Base-by-base conservation (phyloP, 2,113 vertebrate species). In the Podiceps cristatus region DNA sequence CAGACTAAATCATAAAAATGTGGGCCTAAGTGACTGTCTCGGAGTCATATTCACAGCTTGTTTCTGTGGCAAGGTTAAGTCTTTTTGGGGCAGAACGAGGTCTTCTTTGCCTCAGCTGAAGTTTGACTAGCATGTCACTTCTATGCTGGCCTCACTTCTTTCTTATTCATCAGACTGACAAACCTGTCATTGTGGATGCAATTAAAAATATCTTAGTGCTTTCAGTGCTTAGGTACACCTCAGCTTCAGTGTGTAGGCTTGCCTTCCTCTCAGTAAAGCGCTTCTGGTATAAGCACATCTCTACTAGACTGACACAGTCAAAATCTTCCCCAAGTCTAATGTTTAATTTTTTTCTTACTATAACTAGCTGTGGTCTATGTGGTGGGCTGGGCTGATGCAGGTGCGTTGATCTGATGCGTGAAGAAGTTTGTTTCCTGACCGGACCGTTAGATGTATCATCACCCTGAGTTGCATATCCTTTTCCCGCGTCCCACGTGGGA, bases 1-100 rank as follows among this genome's bases (percentile, higher is more conserved):
- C 68, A 96, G 86, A 59, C 62, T 66, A 72, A 92, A 81, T 93
- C 69, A n/a, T 75, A 31, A 64, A 93, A 76, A 64, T 42, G n/a
- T 47, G 47, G 77, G 80, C 86, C 91, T 76, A 6, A 89, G 40
- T 81, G 27, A 12, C 19, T 72, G 4, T 56, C 69, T 75, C 0
- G 0, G 47, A 73, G 56, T 69, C 35, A 19, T 58, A 62, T 33
- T 59, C 14, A 20, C 40, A 64, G 28, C 69, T 66, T 62, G 49
- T 42, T 85, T 72, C 19, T 66, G 62, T 28, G 37, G 40, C 73
- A 72, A 47, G 23, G 29, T 52, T 71, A 67, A 71, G 14, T 44
- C 4, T 52, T 78, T 59, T 40, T 3, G 35, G 29, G 33, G 9
- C 56, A 85, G 56, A 91, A 56, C 1, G 3, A 63, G 44, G 13